Evolutionary conservation across 2,797 vertebrate genomes (phyloP), one percentile per base, ranked within the genome.

Genomic region (Pipistrellus nathusii): DNA sequence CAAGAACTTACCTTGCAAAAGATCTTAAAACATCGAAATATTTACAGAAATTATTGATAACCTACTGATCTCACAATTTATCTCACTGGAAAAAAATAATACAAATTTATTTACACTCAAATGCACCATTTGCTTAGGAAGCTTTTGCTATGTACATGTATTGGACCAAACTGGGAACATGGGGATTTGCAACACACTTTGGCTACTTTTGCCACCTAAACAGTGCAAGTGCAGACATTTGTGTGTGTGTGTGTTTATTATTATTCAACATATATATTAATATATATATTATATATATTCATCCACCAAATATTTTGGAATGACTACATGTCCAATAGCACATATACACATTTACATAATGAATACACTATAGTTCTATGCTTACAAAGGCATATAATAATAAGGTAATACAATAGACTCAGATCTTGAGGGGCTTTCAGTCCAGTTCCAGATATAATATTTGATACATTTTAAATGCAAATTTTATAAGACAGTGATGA

Each of bases 1-100:
- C 23, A 82, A 90, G 66, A 83, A 76, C 3, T 41, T 82, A 44
- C 25, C 72, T 71, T 80, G 12, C 5, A 92, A 69, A 77, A 44
- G 20, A 73, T 69, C 95, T 96, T 90, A 75, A 85, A 71, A 53
- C 5, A 32, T 27, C 12, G 41, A 23, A 35, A 84, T 38, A 87
- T 87, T 83, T 81, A 91, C 51, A 76, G 35, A 94, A 77, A 55
- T 48, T 57, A 32, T 32, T 76, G 55, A 62, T 90, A 85, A 85
- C 62, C 76, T 90, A 51, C 6, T 55, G 13, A 77, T 80, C 13
- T 48, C 75, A 62, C 8, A 46, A 25, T 25, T 3, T 41, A 57
- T 57, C 25, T 96, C 44, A 66, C 21, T 91, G 38, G 10, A 27
- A 3, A 14, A 75, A 93, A 85, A 57, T 44, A 8, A 25, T 35